phyloP scores from a whole-genome alignment of 2,797 vertebrate genomes.

The Pterois miles region DNA sequence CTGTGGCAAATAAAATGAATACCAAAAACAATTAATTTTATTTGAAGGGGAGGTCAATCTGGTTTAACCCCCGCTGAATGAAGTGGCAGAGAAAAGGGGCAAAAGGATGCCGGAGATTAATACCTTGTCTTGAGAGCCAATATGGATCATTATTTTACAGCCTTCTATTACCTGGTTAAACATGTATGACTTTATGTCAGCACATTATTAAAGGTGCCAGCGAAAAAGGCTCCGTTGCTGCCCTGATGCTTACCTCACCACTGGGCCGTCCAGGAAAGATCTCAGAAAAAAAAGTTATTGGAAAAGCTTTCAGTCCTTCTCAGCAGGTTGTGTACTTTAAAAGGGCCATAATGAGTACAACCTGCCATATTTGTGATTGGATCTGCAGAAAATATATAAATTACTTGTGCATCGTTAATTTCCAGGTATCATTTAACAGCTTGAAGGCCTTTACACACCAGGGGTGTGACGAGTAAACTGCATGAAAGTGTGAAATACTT shows the following conservation, averaged over 20 bases:
- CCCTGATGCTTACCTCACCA: conserved; percentile 64
- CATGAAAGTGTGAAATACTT: too few relatives aligned
- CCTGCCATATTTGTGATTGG: conserved; percentile 41
- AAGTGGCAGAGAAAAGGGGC: conserved; percentile 54
- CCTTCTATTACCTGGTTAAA: conserved; percentile 77
- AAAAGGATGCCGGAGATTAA: conserved; percentile 75
- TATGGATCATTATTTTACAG: conserved; percentile 79
- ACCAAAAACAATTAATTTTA: conserved; percentile 80
- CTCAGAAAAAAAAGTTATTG: conserved; percentile 33
- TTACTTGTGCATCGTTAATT: conserved; percentile 13
- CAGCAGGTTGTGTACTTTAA: conserved; percentile 37
- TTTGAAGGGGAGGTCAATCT: conserved; percentile 77
- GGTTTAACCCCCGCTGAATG: conserved; percentile 71
- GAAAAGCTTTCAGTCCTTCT: conserved; percentile 47
- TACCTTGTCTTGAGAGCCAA: conserved; percentile 76
- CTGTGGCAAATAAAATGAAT: conserved; percentile 72
- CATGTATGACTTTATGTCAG: conserved; percentile 81
- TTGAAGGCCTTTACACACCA: too few relatives aligned
- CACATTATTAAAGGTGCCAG: conserved; percentile 77
- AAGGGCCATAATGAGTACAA: conserved; percentile 44
- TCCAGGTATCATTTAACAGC: background rate
- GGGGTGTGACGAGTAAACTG: rapidly evolving
- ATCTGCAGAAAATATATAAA: conserved; percentile 40
- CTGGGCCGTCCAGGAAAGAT: conserved; percentile 51
- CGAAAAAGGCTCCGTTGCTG: conserved; percentile 17